phyloP scores from a whole-genome alignment of 2,797 vertebrate species.

The Heterohyrax brucei region DNA sequence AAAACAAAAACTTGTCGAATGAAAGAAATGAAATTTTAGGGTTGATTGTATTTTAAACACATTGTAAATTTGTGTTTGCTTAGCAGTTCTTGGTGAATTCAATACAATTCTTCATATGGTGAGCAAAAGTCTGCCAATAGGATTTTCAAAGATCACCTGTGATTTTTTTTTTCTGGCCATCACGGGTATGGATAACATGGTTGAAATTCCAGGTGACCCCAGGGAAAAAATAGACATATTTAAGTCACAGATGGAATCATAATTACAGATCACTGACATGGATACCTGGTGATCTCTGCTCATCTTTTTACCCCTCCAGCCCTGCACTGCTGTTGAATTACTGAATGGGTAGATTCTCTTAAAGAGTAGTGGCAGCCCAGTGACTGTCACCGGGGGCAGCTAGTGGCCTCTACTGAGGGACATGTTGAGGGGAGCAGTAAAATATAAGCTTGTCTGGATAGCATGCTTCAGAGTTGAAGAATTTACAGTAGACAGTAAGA shows the following conservation, averaged over 20 bases:
- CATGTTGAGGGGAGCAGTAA: not conserved
- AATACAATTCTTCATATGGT: constrained; percentile 10
- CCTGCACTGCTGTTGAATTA: constrained; percentile 1
- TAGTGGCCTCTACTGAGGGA: not conserved
- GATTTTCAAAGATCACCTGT: constrained; percentile 49
- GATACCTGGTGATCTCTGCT: not conserved
- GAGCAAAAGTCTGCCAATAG: not conserved
- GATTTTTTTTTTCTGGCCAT: constrained; percentile 33
- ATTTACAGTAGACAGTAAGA: too few relatives aligned
- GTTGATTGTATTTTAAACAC: constrained; percentile 50
- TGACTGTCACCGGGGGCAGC: constrained; percentile 23
- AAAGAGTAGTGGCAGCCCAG: not conserved
- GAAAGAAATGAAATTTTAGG: constrained; percentile 44
- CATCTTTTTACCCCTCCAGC: not conserved
- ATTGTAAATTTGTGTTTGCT: constrained; percentile 24
- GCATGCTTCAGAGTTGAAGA: not conserved
- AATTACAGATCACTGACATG: not conserved
- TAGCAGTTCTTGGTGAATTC: constrained; percentile 32
- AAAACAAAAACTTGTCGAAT: not conserved
- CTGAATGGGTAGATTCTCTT: not conserved
- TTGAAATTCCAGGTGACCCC: not conserved
- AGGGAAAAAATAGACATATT: not conserved
- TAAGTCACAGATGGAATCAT: not conserved
- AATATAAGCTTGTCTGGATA: constrained; percentile 2
- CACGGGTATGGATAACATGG: not conserved